Evolutionary conservation across 2,113 vertebrate species (phyloP).

Genomic region (Carassius gibelio): DNA sequence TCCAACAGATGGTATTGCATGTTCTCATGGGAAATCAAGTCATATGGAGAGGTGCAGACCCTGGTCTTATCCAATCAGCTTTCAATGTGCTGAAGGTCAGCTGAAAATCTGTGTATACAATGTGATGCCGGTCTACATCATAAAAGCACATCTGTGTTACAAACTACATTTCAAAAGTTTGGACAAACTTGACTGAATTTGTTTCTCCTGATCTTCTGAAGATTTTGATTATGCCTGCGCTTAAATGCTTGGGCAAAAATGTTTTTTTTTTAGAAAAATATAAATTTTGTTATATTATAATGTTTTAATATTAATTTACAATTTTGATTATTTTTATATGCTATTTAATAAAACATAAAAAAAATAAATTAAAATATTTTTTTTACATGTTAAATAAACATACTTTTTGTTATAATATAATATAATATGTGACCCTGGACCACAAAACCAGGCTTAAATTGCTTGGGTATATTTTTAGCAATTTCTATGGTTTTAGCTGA

Average conservation of each 20-base stretch:
- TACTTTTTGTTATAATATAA: not conserved
- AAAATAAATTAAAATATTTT: too few species aligned
- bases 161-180: not conserved
- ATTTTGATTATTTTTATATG: too few species aligned
- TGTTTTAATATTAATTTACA: not conserved
- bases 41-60: slow-evolving; percentile 89
- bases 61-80: slow-evolving; percentile 89
- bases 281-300: too few species aligned
- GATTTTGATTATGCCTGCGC: too few species aligned
- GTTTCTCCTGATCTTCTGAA: not conserved
- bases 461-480: too few species aligned
- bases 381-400: not conserved
- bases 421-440: too few species aligned
- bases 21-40: slow-evolving; percentile 99
- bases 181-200: not conserved
- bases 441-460: too few species aligned
- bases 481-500: too few species aligned
- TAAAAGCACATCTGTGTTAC: not conserved
- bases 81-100: slow-evolving; percentile 90
- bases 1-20: slow-evolving; percentile 93
- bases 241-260: too few species aligned
- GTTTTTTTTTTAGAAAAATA: too few species aligned
- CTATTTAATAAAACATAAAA: too few species aligned
- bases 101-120: not conserved
- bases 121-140: too few species aligned